A percentile compares a stretch with the other conserved stretches of the same genome.
Evolutionary conservation across 1,140 invertebrate species (phyloP).

Genomic region (Drosophila auraria): DNA sequence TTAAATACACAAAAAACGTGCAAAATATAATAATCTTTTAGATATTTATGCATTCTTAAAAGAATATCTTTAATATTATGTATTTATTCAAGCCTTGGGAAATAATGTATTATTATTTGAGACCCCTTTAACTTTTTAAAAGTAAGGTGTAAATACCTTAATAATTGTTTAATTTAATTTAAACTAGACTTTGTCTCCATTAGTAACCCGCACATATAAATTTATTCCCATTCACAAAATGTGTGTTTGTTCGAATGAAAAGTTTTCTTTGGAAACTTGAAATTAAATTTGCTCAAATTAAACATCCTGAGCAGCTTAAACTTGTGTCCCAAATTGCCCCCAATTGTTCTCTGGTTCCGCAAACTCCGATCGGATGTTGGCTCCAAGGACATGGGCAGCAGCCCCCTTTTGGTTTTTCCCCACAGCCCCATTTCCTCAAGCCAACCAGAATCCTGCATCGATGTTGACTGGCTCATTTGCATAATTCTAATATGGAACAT

Average conservation of each 20-base stretch:
- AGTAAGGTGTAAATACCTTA: background rate
- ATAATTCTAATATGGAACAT: conserved; percentile 83
- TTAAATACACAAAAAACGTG: too few relatives aligned
- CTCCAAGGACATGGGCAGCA: conserved; percentile 38
- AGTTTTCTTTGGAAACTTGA: conserved; percentile 29
- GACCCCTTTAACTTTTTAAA: background rate
- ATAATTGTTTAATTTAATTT: background rate
- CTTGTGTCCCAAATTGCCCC: conserved; percentile 39
- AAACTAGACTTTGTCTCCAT: conserved; percentile 3
- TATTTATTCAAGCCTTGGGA: too few relatives aligned
- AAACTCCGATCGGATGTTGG: conserved; percentile 44
- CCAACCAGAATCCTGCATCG: conserved; percentile 32
- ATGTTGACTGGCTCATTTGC: conserved; percentile 65
- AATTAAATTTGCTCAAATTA: conserved; percentile 38
- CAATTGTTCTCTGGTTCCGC: conserved; percentile 22
- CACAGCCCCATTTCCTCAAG: background rate
- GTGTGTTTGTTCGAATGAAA: background rate
- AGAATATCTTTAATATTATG: too few relatives aligned
- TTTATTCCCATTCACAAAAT: background rate
- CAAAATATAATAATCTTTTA: too few relatives aligned
- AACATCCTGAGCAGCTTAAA: conserved; percentile 33
- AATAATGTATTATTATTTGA: too few relatives aligned
- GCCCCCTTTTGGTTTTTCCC: background rate
- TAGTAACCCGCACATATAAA: background rate
- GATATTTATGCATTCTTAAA: too few relatives aligned